Base-by-base conservation (phyloP, 37 sponge, comb jelly and placozoan species). In the Halisarca cf. caerulea region DNA sequence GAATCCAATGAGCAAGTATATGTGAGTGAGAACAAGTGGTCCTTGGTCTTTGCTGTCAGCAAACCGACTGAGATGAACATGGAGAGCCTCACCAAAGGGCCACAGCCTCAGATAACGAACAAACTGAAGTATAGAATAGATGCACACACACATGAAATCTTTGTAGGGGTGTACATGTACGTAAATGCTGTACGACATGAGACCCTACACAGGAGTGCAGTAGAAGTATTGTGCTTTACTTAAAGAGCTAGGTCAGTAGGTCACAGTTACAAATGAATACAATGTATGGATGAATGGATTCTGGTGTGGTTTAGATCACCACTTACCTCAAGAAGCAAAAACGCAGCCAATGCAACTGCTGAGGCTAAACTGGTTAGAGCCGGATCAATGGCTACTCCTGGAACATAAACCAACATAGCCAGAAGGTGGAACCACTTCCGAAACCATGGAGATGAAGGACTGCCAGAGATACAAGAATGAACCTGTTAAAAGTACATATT, bases 1-100 rank as follows among this genome's bases (percentile, higher is more conserved):
- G 75, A 92, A 80, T 28, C 97, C 95, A 38, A 94, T 59, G 35
- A 97, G 90, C 37, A 97, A 86, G 86, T 97, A 97, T 80, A 92
- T 87, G 84, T 94, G 92, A 21, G 95, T 90, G 58, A 97, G 84
- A 27, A 92, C 51, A 25, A 88, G 85, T 23, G 62, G 62, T 3
- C 96, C 96, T 42, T 58, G 28, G 74, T 95, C 96, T 24, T 82
- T 71, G 39, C 37, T 11, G 62, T 92, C 93, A 27, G 77, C n/a
- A 34, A 95, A 87, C 14, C 78, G 86, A 3, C 25, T 23, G 42
- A 95, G 57, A 39, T 84, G 21, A 34, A 77, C 44, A 41, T 90
- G 86, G 32, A 92, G 55, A 3, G 69, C 23, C 15, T 84, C 87
- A n/a, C 96, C 96, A 42, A 87, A 36, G 18, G 96, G 96, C 93